Conservation (phyloP, 2,888 invertebrate genomes). For the Camponotus fellah region DNA sequence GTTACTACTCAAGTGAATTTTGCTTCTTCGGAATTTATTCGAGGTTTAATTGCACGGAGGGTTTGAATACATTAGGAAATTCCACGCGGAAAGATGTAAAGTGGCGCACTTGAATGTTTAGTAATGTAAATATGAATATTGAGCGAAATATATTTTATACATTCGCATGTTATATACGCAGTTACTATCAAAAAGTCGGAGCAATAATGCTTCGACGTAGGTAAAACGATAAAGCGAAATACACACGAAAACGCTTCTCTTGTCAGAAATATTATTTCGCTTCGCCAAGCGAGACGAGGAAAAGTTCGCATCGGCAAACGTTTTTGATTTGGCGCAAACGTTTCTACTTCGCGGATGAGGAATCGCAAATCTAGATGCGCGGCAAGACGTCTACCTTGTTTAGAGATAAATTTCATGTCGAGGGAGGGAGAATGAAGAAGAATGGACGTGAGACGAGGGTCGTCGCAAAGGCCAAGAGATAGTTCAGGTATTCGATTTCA, state of each 20-base stretch:
- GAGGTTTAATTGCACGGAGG: background rate
- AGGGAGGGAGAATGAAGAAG: background rate
- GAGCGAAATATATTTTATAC: background rate
- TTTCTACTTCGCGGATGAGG: conserved; percentile 38
- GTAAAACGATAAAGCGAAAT: conserved; percentile 19
- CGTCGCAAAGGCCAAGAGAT: conserved; percentile 19
- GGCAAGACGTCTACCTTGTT: conserved; percentile 35
- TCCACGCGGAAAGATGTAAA: background rate
- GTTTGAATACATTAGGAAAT: conserved; percentile 12
- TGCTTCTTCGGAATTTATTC: background rate
- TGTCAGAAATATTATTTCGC: conserved; percentile 43
- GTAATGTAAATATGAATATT: conserved; percentile 7
- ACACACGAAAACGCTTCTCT: conserved; percentile 1
- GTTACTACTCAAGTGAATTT: background rate
- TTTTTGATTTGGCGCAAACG: conserved; percentile 40
- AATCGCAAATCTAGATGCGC: conserved; percentile 44
- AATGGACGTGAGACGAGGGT: conserved; percentile 23
- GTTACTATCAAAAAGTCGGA: background rate
- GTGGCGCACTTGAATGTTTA: background rate
- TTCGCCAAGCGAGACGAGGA: conserved; percentile 17
- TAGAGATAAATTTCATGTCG: conserved; percentile 49
- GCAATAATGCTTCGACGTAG: background rate
- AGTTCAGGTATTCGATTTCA: conserved; percentile 53
- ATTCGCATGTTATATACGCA: background rate
- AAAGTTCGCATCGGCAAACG: conserved; percentile 38